Evolutionary conservation across 2,797 vertebrate species (phyloP), one percentile per base, ranked within the genome.

Genomic region (Crax fasciolata): DNA sequence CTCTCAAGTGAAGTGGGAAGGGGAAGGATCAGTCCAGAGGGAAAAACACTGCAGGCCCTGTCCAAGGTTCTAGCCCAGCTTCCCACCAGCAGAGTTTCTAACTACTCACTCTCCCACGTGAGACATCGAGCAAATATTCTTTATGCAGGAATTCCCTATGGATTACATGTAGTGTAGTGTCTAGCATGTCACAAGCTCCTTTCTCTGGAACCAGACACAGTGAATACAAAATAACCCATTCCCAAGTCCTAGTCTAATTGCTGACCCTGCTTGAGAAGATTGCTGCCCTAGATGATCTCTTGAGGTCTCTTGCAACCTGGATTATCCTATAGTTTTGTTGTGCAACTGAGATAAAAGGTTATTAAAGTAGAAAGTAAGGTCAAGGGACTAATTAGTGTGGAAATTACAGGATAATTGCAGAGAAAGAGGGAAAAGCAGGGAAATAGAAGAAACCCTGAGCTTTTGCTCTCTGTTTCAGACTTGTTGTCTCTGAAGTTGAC

Each of bases 51-150:
- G 44, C 28, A 27, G 75, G 52, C 86, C 65, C 90, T 96, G 92
- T 97, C 94, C 93, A 95, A 96, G 96, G 92, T 95, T 97, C 95
- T 94, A 19, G 73, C 4, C 19, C 80, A 61, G 41, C 15, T 78
- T 81, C 89, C 71, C 55, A 52, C 30, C 38, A 27, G 13, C 61
- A 43, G 17, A 32, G 12, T 46, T 71, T 66, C 32, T 27, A 0
- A 2, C 24, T 4, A 24, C 6, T 65, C 2, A 8, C 35, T 38
- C 10, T 54, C 30, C 38, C 49, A 41, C 17, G 20, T 30, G 11
- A 30, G 38, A 30, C 7, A 30, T 54, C 10, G 10, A 41, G 19
- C 27, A 71, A 52, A 71, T 30, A 8, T 70, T 20, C 13, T 41
- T 15, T 17, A 38, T 21, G 19, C 27, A 71, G 38, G 13, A 71